Percentiles rank a stretch among this genome's conserved stretches.
phyloP scores from a whole-genome alignment of 2,797 vertebrate species.

The Arnoldichthys spilopterus region DNA sequence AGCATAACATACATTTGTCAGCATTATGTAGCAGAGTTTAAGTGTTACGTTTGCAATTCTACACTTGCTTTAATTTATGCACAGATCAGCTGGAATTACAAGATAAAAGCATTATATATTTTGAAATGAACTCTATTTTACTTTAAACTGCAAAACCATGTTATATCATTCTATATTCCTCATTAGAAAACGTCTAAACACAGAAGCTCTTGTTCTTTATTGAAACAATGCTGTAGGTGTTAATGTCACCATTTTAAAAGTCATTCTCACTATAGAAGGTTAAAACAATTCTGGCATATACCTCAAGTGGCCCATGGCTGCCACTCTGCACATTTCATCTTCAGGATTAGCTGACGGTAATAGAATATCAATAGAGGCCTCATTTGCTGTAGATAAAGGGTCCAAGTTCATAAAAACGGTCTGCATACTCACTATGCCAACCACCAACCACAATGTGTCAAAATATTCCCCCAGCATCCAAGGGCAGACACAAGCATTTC shows the following conservation, averaged over 20 bases:
- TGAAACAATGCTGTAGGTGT: constrained; percentile 3
- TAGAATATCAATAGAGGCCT: constrained; percentile 22
- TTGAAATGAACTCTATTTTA: too few relatives aligned
- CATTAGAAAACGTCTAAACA: background rate
- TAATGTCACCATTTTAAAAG: constrained; percentile 21
- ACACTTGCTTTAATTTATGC: too few relatives aligned
- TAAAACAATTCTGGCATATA: background rate
- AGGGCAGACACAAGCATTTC: constrained; percentile 30
- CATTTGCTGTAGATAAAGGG: constrained; percentile 21
- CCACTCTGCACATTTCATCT: background rate
- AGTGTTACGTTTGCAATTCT: too few relatives aligned
- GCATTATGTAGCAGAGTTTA: too few relatives aligned
- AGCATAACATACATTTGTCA: too few relatives aligned
- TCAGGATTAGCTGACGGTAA: background rate
- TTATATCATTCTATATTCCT: background rate
- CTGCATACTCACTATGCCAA: background rate
- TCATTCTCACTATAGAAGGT: background rate
- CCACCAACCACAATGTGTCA: constrained; percentile 4
- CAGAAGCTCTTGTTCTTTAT: background rate
- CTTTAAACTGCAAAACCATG: too few relatives aligned
- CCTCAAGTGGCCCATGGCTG: background rate
- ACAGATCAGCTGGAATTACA: too few relatives aligned
- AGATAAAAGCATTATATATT: too few relatives aligned
- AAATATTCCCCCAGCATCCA: constrained; percentile 38
- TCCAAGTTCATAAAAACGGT: constrained; percentile 16